Evolutionary conservation across 1,140 invertebrate genomes (phyloP).

Genomic region (Drosophila parvula): DNA sequence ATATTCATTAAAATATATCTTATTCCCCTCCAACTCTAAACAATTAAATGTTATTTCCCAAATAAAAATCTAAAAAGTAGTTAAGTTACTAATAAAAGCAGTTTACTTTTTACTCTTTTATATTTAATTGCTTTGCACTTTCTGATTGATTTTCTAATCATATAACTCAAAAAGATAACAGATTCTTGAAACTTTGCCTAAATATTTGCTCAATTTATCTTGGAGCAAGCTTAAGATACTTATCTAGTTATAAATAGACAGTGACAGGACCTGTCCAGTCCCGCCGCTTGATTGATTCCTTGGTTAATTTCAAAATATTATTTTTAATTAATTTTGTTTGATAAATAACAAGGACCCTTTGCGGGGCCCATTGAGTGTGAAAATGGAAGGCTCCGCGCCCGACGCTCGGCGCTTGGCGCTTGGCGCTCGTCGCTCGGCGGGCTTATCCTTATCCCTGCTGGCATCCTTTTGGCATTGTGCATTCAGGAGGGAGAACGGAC

Average conservation of each 20-base stretch:
- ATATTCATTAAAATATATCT: too few species aligned
- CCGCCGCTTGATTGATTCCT: constrained; percentile 22
- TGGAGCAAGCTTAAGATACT: not conserved
- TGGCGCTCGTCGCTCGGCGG: constrained; percentile 1
- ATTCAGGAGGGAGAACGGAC: constrained; percentile 49
- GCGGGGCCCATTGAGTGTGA: constrained; percentile 30
- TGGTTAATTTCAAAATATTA: constrained; percentile 41
- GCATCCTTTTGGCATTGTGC: constrained; percentile 37
- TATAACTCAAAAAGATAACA: not conserved
- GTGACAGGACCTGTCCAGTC: not conserved
- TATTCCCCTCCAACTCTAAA: too few species aligned
- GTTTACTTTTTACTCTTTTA: too few species aligned
- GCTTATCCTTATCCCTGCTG: constrained; percentile 22
- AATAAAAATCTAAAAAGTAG: too few species aligned
- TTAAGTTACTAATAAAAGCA: too few species aligned
- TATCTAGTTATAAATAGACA: constrained; percentile 11
- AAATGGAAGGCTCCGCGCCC: constrained; percentile 35
- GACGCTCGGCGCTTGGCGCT: not conserved
- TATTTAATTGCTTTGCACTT: not conserved
- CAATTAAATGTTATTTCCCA: too few species aligned
- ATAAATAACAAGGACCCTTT: constrained; percentile 34
- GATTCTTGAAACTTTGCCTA: not conserved
- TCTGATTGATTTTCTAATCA: not conserved
- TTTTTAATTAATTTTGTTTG: constrained; percentile 50
- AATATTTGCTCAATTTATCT: constrained; percentile 9